phyloP scores from a whole-genome alignment of 2,888 invertebrate species.

The Antheraea yamamai region DNA sequence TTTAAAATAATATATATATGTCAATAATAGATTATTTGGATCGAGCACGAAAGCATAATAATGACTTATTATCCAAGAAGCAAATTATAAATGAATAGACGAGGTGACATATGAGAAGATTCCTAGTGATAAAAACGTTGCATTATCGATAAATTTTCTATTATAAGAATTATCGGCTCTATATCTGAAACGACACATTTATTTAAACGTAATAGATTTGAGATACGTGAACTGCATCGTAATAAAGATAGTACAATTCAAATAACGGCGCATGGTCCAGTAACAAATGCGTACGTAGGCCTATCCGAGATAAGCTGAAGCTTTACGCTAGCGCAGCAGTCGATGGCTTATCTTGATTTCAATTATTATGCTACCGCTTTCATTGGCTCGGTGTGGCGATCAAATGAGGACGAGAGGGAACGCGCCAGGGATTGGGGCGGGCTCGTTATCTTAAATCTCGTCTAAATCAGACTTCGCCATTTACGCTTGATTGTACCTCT shows the following conservation, averaged over 20 bases:
- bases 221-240: slow-evolving; percentile 55
- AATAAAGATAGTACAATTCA: slow-evolving; percentile 67
- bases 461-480: slow-evolving; percentile 66
- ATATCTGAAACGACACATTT: slow-evolving; percentile 21
- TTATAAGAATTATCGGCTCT: slow-evolving; percentile 12
- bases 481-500: slow-evolving; percentile 60
- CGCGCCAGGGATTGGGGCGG: slow-evolving; percentile 63
- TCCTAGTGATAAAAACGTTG: neutral
- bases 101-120: neutral
- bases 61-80: neutral
- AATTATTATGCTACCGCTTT: slow-evolving; percentile 78
- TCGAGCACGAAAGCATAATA: neutral
- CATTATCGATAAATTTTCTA: neutral
- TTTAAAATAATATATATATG: neutral
- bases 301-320: slow-evolving; percentile 72
- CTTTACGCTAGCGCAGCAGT: slow-evolving; percentile 73
- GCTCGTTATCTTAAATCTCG: slow-evolving; percentile 71
- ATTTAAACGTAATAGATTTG: slow-evolving; percentile 45
- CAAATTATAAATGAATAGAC: slow-evolving; percentile 6
- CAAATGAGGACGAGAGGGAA: slow-evolving; percentile 48
- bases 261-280: slow-evolving; percentile 65
- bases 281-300: slow-evolving; percentile 69
- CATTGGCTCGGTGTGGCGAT: slow-evolving; percentile 66
- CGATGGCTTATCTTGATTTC: slow-evolving; percentile 80
- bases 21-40: neutral